Conservation (phyloP, 92 coral and sea anemone species). For the Epizoanthus stellaris region DNA sequence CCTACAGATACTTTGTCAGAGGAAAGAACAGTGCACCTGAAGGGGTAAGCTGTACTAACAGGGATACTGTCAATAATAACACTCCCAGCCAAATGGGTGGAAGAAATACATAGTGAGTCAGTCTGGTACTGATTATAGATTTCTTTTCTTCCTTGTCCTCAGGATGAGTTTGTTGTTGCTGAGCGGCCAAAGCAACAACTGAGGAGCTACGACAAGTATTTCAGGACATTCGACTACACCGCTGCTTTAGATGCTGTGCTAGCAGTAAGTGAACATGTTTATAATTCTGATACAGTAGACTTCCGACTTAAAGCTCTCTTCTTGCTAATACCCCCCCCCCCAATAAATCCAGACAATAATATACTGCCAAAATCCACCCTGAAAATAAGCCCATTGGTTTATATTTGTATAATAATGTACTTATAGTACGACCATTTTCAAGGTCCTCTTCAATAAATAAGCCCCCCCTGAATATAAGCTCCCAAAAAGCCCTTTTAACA, state of each 20-base stretch:
- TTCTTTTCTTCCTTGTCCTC: not conserved
- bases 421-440: no score
- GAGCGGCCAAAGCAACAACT: constrained; percentile 61
- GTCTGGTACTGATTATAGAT: not conserved
- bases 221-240: constrained; percentile 86
- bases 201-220: constrained; percentile 71
- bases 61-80: not conserved
- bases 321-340: no score
- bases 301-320: no score
- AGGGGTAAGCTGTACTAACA: constrained; percentile 55
- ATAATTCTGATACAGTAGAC: no score
- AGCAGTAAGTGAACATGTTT: constrained; percentile 52
- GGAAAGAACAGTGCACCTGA: constrained; percentile 76
- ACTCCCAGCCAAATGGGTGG: not conserved
- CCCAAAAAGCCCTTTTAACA: no score
- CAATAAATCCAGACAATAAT: no score
- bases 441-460: no score
- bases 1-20: constrained; percentile 85
- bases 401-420: no score
- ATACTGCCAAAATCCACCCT: no score
- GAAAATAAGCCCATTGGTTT: no score
- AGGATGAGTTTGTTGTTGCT: constrained; percentile 84
- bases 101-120: not conserved
- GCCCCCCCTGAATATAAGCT: no score
- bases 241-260: constrained; percentile 87